Conservation (phyloP, 2,797 vertebrate genomes). For the Pseudochaenichthys georgianus region DNA sequence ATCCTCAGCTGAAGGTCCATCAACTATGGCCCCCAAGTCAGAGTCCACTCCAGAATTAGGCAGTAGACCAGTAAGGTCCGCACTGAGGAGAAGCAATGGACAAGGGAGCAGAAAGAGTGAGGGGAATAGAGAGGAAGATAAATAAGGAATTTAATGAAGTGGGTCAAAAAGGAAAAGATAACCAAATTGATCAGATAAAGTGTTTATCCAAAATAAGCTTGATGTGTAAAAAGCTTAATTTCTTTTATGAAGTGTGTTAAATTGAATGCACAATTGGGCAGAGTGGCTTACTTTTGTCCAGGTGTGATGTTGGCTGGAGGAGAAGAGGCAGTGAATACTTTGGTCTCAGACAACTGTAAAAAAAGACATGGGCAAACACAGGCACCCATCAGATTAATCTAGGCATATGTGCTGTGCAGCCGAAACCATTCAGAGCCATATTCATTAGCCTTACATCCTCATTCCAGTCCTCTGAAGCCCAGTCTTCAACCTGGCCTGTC, state of each 20-base stretch:
- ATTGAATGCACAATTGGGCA: background rate
- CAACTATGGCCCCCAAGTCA: conserved; percentile 84
- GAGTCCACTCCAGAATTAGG: conserved; percentile 77
- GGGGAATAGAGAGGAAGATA: no score
- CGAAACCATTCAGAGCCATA: background rate
- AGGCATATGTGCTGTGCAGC: background rate
- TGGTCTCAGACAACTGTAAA: conserved; percentile 87
- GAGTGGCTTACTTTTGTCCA: conserved; percentile 86
- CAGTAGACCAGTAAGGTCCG: conserved; percentile 78
- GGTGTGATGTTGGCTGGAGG: conserved; percentile 84
- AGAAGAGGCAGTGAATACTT: conserved; percentile 95
- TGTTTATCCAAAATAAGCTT: conserved; percentile 4
- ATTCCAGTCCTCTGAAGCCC: conserved; percentile 96
- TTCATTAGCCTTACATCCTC: conserved; percentile 91
- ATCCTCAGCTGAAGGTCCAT: conserved; percentile 87
- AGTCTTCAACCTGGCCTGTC: conserved; percentile 93
- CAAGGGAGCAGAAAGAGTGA: background rate
- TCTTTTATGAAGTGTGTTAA: background rate
- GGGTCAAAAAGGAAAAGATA: background rate
- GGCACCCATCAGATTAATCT: conserved; percentile 1
- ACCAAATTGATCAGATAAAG: background rate
- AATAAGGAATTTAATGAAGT: background rate
- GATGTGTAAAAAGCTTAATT: background rate
- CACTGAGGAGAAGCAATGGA: conserved; percentile 63
- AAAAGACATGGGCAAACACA: background rate